Percentiles rank a stretch among this genome's conserved stretches.
These are phyloP conservation scores for Anthopleura xanthogrammica DNA, from an alignment of 92 coral and sea anemone genomes.

Conservation along the genomic window DNA sequence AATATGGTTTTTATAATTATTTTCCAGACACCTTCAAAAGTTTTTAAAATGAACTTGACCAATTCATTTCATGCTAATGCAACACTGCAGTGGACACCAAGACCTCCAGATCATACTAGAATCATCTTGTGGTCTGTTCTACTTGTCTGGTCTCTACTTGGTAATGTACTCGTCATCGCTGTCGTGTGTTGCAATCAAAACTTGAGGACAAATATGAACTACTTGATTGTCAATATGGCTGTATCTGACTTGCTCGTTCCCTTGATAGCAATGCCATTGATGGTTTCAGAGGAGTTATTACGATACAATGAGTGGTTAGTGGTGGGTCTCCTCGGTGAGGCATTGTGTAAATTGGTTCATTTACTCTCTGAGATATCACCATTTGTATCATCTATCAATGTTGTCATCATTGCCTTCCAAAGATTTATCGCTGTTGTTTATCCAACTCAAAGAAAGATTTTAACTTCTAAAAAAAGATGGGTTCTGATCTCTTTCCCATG, in stretches of 20 bases:
- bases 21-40: background rate
- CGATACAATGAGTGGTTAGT: background rate
- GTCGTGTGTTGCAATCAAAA: slow-evolving; percentile 11
- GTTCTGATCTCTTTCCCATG: background rate
- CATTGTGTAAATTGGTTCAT: background rate
- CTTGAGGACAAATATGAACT: background rate
- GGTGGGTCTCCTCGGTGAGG: background rate
- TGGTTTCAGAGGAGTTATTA: background rate
- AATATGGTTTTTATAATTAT: background rate
- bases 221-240: background rate
- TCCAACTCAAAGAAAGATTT: background rate
- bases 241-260: slow-evolving; percentile 1
- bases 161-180: background rate
- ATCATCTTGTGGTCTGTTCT: background rate
- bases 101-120: too few relatives aligned
- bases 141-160: slow-evolving; percentile 7
- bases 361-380: background rate
- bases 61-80: background rate
- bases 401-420: background rate
- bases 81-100: background rate
- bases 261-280: background rate
- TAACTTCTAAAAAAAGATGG: background rate
- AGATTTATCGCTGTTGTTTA: background rate
- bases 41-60: background rate
- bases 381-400: background rate